Percentiles rank a stretch among this genome's conserved stretches.
Evolutionary conservation across 2,797 vertebrate species (phyloP).

Genomic region (Fistularia commersonii): DNA sequence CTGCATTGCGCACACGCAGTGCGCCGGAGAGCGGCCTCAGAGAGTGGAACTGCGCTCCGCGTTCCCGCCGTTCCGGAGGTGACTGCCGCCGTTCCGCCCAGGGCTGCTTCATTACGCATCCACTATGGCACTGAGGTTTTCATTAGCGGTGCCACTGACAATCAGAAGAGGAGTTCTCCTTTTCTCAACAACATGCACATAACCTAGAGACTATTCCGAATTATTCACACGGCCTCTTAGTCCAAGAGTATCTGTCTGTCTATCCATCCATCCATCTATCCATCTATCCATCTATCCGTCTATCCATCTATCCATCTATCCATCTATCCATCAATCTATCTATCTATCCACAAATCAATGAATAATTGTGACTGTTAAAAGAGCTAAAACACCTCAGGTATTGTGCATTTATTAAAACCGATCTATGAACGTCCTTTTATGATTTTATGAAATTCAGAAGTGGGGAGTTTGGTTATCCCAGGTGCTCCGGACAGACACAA

Average conservation of each 20-base stretch:
- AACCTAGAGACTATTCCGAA: no score
- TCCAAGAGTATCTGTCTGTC: no score
- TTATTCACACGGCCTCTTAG: no score
- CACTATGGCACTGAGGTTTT: slow-evolving; percentile 47
- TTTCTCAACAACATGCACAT: no score
- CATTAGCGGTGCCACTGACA: slow-evolving; percentile 17
- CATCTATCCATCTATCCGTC: no score
- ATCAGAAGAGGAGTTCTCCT: no score
- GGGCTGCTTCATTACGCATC: slow-evolving; percentile 67
- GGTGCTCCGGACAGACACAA: background rate
- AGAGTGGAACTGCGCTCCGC: slow-evolving; percentile 1
- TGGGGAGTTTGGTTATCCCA: background rate
- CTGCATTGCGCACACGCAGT: background rate
- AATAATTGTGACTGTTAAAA: no score
- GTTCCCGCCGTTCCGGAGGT: slow-evolving; percentile 55
- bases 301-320: no score
- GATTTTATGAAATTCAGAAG: background rate
- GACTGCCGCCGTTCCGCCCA: slow-evolving; percentile 45
- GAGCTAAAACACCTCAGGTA: background rate
- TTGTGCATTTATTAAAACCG: background rate
- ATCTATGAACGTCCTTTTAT: background rate
- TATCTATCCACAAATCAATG: no score
- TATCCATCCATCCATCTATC: no score
- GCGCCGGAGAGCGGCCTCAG: background rate
- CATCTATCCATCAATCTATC: no score